Evolutionary conservation across 1,140 invertebrate genomes (phyloP).

Genomic region (Campoletis sonorensis): DNA sequence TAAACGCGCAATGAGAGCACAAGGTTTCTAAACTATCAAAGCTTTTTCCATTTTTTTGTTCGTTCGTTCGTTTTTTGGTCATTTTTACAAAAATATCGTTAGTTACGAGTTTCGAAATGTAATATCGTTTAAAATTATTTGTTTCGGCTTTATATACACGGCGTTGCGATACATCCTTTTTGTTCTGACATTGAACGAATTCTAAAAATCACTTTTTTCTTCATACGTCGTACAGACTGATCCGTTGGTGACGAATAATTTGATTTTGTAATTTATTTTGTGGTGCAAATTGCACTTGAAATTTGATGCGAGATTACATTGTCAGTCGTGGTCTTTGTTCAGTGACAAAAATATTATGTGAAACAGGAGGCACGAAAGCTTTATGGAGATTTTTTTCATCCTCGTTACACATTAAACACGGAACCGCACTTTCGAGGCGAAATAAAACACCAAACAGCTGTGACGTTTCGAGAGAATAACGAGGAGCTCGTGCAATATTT

Average conservation of each 20-base stretch:
- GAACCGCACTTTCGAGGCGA: constrained; percentile 12
- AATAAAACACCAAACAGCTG: too few species aligned
- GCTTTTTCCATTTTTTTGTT: not conserved
- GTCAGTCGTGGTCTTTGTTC: constrained; percentile 42
- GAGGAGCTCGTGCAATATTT: too few species aligned
- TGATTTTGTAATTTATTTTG: not conserved
- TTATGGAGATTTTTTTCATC: constrained; percentile 56
- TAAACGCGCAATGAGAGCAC: not conserved
- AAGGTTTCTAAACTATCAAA: not conserved
- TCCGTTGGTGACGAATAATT: too few species aligned
- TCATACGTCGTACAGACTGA: too few species aligned
- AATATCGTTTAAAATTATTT: not conserved
- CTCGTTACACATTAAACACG: not conserved
- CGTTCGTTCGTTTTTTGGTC: not conserved
- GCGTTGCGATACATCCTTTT: not conserved
- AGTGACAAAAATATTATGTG: constrained; percentile 40
- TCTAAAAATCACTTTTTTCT: not conserved
- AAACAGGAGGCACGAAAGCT: constrained; percentile 63
- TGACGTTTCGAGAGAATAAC: too few species aligned
- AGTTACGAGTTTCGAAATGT: not conserved
- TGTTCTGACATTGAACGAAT: not conserved
- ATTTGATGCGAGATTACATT: constrained; percentile 12
- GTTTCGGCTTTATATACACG: not conserved
- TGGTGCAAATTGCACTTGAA: not conserved
- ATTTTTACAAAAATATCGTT: constrained; percentile 22